Conservation (phyloP, 2,888 invertebrate genomes). For the Drosophila nr. perissopoda region DNA sequence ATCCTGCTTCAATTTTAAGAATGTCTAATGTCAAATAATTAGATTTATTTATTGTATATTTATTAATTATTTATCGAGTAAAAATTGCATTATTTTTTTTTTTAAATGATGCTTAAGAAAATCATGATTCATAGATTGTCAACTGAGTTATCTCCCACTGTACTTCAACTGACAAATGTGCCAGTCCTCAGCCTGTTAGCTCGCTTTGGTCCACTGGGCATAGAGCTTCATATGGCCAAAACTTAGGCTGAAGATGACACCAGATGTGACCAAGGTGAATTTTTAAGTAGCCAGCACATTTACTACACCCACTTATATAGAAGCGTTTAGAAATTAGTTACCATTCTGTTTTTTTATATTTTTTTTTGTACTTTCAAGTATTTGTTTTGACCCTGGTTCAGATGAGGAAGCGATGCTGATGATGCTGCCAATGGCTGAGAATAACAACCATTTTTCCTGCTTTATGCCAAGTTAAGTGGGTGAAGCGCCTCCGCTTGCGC, state of each 20-base stretch:
- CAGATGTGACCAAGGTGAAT: slow-evolving; percentile 69
- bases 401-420: slow-evolving; percentile 56
- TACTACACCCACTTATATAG: slow-evolving; percentile 7
- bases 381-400: slow-evolving; percentile 50
- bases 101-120: neutral
- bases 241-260: slow-evolving; percentile 47
- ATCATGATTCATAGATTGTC: neutral
- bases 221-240: slow-evolving; percentile 17
- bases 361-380: slow-evolving; percentile 48
- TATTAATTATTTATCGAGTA: neutral
- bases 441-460: slow-evolving; percentile 69
- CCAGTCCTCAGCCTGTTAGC: slow-evolving; percentile 3
- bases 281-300: slow-evolving; percentile 58
- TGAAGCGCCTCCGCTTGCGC: slow-evolving; percentile 54
- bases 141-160: slow-evolving; percentile 9
- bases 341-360: slow-evolving; percentile 11
- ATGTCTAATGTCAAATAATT: neutral
- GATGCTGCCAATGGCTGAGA: slow-evolving; percentile 66
- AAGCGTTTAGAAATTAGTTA: slow-evolving; percentile 62
- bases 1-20: neutral
- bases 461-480: slow-evolving; percentile 79
- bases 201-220: slow-evolving; percentile 17
- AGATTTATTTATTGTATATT: neutral
- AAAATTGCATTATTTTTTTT: neutral
- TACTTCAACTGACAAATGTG: slow-evolving; percentile 15